A percentile compares a stretch with the other conserved stretches of the same genome.
Conservation (phyloP, 2,113 vertebrate genomes). For the Nanorana parkeri region DNA sequence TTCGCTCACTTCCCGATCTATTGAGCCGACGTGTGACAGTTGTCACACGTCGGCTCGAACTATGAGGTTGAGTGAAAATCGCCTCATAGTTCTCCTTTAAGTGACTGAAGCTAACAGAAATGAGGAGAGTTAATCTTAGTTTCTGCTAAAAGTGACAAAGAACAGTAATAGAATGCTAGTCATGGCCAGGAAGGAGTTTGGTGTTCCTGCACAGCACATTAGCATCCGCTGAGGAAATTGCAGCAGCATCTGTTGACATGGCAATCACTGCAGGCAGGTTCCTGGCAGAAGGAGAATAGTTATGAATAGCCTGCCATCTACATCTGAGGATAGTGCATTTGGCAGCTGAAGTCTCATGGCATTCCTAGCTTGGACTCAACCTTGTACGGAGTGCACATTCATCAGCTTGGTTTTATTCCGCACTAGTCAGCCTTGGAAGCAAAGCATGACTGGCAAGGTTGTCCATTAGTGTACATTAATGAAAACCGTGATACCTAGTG, state of each 20-base stretch:
- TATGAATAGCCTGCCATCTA: slow-evolving; percentile 36
- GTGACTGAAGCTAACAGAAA: no score
- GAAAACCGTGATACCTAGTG: no score
- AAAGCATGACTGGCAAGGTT: slow-evolving; percentile 4
- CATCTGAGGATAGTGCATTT: slow-evolving; percentile 24
- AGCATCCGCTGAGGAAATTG: slow-evolving; percentile 12
- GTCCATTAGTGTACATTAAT: background rate
- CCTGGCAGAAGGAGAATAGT: slow-evolving; percentile 24
- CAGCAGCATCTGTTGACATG: slow-evolving; percentile 37
- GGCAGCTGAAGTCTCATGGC: slow-evolving; percentile 13
- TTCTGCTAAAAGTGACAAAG: background rate
- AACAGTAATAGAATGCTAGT: background rate
- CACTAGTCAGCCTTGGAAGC: slow-evolving; percentile 25
- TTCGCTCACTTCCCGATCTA: no score
- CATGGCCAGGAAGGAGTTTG: slow-evolving; percentile 2
- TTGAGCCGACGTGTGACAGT: no score
- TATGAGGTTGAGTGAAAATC: no score
- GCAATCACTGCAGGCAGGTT: slow-evolving; percentile 12
- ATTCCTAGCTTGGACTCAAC: slow-evolving; percentile 37
- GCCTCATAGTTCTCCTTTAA: no score
- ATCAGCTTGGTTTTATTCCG: slow-evolving; percentile 26
- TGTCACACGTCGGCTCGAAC: no score
- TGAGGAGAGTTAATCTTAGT: background rate
- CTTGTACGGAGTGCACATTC: slow-evolving; percentile 22
- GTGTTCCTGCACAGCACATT: slow-evolving; percentile 26